A percentile compares a stretch with the other conserved stretches of the same genome.
phyloP scores from a whole-genome alignment of 2,888 invertebrate species.

The Melikaiella ostensackeni region DNA sequence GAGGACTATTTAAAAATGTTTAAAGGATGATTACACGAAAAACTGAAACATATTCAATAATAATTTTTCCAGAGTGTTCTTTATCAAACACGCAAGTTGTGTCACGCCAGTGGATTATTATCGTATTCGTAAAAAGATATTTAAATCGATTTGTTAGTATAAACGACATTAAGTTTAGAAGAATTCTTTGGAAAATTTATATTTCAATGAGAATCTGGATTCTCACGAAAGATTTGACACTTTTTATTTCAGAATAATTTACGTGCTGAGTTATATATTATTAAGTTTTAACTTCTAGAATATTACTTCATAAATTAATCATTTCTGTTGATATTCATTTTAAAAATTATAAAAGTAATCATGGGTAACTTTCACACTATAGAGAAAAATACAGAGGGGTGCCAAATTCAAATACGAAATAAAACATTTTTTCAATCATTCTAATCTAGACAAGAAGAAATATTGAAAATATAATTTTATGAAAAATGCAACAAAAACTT shows the following conservation, averaged over 20 bases:
- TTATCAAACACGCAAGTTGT: conserved; percentile 29
- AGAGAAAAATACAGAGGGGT: too few species aligned
- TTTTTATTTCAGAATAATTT: not conserved
- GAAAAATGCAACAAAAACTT: too few species aligned
- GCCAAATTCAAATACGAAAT: too few species aligned
- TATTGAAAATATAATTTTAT: too few species aligned
- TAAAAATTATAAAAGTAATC: too few species aligned
- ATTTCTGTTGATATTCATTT: too few species aligned
- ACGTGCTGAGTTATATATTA: not conserved
- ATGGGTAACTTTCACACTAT: too few species aligned
- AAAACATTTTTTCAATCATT: too few species aligned
- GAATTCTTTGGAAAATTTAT: not conserved
- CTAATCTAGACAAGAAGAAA: too few species aligned
- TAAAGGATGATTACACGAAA: conserved; percentile 2
- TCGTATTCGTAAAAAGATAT: not conserved
- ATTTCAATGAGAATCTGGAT: not conserved
- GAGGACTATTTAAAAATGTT: not conserved
- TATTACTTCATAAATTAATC: too few species aligned
- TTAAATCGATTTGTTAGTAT: conserved; percentile 15
- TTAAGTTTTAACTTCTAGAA: not conserved
- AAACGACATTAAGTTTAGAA: not conserved
- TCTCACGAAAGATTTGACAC: not conserved
- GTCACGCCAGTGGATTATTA: conserved; percentile 25
- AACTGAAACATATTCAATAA: conserved; percentile 23
- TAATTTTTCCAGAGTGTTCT: conserved; percentile 7